A percentile compares a stretch with the other conserved stretches of the same genome.
Evolutionary conservation across 1,140 invertebrate species (phyloP).

Genomic region (Drosophila pseudoananassae): DNA sequence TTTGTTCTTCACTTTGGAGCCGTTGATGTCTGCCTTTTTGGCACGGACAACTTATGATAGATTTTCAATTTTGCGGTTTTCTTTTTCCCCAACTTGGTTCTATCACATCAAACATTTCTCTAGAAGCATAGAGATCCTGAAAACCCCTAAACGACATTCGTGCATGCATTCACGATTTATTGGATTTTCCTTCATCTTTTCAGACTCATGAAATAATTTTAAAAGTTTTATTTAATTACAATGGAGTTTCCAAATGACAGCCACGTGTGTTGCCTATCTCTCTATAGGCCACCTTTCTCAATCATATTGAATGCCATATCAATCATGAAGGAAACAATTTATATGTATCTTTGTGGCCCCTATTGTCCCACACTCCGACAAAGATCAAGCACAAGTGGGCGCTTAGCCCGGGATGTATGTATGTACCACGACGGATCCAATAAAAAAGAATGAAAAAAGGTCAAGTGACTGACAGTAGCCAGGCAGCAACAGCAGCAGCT

Average conservation of each 20-base stretch:
- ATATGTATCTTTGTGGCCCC: conserved; percentile 40
- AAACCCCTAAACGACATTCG: neutral
- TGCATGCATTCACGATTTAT: neutral
- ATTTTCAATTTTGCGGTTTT: conserved; percentile 74
- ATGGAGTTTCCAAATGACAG: no score
- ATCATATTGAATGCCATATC: conserved; percentile 37
- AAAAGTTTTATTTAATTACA: neutral
- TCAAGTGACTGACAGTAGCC: conserved; percentile 70
- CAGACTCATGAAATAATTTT: neutral
- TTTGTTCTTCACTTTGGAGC: neutral
- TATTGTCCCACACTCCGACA: conserved; percentile 1
- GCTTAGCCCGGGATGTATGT: conserved; percentile 40
- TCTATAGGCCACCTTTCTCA: neutral
- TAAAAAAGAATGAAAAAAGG: conserved; percentile 65
- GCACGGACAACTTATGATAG: conserved; percentile 70
- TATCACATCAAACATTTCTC: neutral
- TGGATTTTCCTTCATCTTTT: neutral
- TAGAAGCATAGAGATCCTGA: neutral
- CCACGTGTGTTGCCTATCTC: neutral
- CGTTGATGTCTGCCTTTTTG: conserved; percentile 14
- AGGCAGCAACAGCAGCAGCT: conserved; percentile 52
- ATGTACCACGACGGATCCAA: conserved; percentile 36
- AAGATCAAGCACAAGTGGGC: conserved; percentile 56
- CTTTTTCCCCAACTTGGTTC: conserved; percentile 20
- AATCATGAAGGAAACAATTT: conserved; percentile 52